Base-by-base conservation (phyloP, 2,797 vertebrate genomes). In the Mormyrops boulengeri region DNA sequence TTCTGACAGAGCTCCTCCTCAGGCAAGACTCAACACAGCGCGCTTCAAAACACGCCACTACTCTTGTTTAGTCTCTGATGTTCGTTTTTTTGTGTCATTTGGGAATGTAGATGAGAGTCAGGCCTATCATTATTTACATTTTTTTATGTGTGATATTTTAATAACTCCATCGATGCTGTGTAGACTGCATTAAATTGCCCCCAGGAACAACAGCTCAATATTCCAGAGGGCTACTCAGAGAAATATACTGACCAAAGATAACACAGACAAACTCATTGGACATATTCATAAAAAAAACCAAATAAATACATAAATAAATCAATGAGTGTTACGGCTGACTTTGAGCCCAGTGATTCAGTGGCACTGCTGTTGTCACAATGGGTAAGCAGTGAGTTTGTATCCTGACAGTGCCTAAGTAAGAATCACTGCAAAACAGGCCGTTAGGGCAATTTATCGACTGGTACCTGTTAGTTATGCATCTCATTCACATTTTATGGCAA, bases 201-300 rank as follows among this genome's bases (percentile, higher is more conserved):
- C 19, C 0, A 14, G 11, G 17, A 22, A 5, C 9, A 62, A 69
- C 30, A 60, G 30, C 34, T 87, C 85, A 38, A 60, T 87, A 57
- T 87, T 60, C 52, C 12, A 41, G 12, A 11, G 87, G 26, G 55
- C 60, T 88, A 88, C 57, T 57, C 55, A 66, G 55, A 12, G 87
- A 44, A 88, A 88, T 47, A 49, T 69, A 88, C 17, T 49, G 19
- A 88, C 53, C 7, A 49, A n/a, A 47, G 55, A n/a, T 87, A 52
- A 87, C 53, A 12, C n/a, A 85, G 26, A 87, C 85, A 87, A 52
- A 55, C 26, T 55, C 50, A 86, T 86, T 86, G 17, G 50, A 86
- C 85, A 87, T 41, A 55, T 87, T 57, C 34, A 57, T 52, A 87
- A 87, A 60, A 60, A 87, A 87, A 87, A 87, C 17, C 2, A 57